These are phyloP conservation scores for Teleogryllus oceanicus DNA, from an alignment of 2,888 invertebrate genomes.

Conservation along the genomic window DNA sequence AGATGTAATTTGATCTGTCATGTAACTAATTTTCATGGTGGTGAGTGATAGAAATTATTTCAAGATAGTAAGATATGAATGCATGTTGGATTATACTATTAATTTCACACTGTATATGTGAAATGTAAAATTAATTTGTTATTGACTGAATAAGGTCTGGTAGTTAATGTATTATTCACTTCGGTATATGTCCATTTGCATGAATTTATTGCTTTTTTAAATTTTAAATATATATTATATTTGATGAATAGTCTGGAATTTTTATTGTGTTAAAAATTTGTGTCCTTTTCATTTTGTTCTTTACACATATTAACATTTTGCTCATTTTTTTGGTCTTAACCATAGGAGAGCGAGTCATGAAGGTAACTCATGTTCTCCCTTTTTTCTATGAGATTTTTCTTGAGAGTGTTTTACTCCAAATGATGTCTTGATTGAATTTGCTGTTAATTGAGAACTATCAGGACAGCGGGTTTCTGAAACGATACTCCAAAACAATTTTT, in stretches of 20 bases:
- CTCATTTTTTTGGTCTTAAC: constrained; percentile 2
- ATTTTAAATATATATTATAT: constrained; percentile 56
- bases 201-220: constrained; percentile 49
- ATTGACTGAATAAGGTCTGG: constrained; percentile 29
- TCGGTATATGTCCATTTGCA: constrained; percentile 24
- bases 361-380: not conserved
- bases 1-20: no score
- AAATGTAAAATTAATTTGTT: not conserved
- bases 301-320: not conserved
- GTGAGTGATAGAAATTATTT: no score
- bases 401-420: no score
- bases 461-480: no score
- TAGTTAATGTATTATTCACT: constrained; percentile 30
- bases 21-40: no score
- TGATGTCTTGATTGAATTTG: no score
- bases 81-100: no score
- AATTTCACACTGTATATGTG: no score
- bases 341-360: not conserved
- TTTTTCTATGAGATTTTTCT: no score
- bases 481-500: not conserved
- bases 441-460: no score
- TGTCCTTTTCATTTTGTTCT: constrained; percentile 23
- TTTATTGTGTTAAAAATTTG: constrained; percentile 26
- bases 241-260: constrained; percentile 28
- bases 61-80: no score